Conservation (phyloP, 1,140 invertebrate genomes). For the Pseudachorutes palmiensis region DNA sequence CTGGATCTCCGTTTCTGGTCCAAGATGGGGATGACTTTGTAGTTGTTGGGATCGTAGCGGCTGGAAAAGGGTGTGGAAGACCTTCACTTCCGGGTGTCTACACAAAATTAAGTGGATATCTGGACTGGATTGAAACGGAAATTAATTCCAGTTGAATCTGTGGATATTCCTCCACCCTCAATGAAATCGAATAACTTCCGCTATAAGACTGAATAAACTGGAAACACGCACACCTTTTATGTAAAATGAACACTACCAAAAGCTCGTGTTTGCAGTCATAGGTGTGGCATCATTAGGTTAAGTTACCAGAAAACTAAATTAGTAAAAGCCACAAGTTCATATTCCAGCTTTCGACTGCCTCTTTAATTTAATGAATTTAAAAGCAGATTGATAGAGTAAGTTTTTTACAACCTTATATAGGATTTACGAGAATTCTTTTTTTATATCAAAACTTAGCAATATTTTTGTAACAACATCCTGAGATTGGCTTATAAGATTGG, state of each 20-base stretch:
- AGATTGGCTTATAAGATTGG: no score
- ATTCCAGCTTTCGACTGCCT: no score
- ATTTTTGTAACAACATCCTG: no score
- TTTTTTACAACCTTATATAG: no score
- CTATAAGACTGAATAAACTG: neutral
- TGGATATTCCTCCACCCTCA: neutral
- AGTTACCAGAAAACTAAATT: neutral
- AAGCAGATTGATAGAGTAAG: no score
- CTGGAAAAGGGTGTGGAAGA: constrained; percentile 28
- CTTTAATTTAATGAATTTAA: no score
- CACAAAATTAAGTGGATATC: constrained; percentile 7
- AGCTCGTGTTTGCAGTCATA: neutral
- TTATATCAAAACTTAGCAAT: no score
- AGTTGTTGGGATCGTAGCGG: constrained; percentile 25
- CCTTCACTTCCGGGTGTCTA: constrained; percentile 16
- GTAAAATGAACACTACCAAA: neutral
- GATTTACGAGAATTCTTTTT: no score
- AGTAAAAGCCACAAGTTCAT: neutral
- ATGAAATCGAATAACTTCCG: neutral
- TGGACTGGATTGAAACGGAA: constrained; percentile 13
- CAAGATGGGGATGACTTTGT: neutral
- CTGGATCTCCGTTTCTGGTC: neutral
- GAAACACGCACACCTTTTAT: neutral
- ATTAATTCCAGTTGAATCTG: constrained; percentile 1
- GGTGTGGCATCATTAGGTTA: neutral